Conservation (phyloP, 2,113 vertebrate genomes). For the Eudorcas thomsonii region DNA sequence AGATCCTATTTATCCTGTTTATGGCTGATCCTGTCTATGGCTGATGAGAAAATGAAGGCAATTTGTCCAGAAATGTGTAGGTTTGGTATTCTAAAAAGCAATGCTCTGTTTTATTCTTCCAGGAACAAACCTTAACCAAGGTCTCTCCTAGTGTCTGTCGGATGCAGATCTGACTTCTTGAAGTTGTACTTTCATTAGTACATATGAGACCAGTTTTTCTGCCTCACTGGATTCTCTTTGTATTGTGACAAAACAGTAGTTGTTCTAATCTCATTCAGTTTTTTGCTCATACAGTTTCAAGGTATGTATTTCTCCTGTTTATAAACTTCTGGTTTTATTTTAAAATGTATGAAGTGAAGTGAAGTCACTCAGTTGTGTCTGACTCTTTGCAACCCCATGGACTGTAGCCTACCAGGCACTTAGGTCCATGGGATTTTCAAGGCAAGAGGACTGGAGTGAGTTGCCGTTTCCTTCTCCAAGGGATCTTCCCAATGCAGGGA, state of each 20-base stretch:
- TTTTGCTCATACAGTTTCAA: neutral
- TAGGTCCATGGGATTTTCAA: too few relatives aligned
- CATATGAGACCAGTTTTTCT: neutral
- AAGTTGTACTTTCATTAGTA: neutral
- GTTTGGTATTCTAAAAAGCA: neutral
- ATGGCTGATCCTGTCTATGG: neutral
- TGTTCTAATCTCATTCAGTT: neutral
- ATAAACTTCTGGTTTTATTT: neutral
- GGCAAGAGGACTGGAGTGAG: too few relatives aligned
- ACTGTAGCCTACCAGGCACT: too few relatives aligned
- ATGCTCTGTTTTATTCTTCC: neutral
- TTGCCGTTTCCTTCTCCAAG: too few relatives aligned
- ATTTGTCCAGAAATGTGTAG: neutral
- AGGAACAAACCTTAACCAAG: neutral
- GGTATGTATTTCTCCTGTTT: neutral
- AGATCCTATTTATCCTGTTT: neutral
- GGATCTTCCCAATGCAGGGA: too few relatives aligned
- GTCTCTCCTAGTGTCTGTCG: neutral
- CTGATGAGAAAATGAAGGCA: neutral
- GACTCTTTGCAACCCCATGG: too few relatives aligned
- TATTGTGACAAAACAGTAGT: neutral
- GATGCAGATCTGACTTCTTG: neutral
- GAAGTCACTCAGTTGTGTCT: too few relatives aligned
- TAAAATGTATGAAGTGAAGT: neutral
- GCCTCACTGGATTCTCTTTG: neutral